phyloP scores from a whole-genome alignment of 1,140 invertebrate species.

The Drosophila littoralis region DNA sequence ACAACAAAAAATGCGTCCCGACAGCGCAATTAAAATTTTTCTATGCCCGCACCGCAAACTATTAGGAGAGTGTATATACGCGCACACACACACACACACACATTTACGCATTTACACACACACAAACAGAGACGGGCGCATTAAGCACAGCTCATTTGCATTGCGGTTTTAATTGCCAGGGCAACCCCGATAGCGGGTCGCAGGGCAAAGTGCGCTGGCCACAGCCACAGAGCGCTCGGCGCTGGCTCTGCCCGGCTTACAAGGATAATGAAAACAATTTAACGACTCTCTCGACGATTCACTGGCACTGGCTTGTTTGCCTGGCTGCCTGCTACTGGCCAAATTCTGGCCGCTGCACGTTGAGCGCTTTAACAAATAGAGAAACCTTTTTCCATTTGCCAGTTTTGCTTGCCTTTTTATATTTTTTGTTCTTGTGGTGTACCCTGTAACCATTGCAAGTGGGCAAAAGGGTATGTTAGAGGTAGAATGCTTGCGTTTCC shows the following conservation, averaged over 20 bases:
- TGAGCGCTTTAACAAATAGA: conserved; percentile 72
- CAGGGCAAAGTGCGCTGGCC: conserved; percentile 23
- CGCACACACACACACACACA: conserved; percentile 27
- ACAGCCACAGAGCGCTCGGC: conserved; percentile 17
- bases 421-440: background rate
- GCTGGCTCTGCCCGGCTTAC: conserved; percentile 60
- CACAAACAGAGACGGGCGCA: conserved; percentile 41
- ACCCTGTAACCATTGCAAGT: no score
- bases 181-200: conserved; percentile 3
- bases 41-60: conserved; percentile 54
- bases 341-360: conserved; percentile 28
- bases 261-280: conserved; percentile 83
- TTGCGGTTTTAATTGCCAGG: conserved; percentile 79
- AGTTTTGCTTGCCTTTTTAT: background rate
- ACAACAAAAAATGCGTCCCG: conserved; percentile 52
- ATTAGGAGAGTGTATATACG: conserved; percentile 37
- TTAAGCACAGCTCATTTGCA: conserved; percentile 81
- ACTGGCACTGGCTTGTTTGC: conserved; percentile 3
- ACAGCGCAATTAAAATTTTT: conserved; percentile 73
- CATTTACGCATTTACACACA: conserved; percentile 29
- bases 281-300: conserved; percentile 80
- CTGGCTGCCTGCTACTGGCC: no score
- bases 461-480: no score
- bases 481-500: background rate
- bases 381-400: conserved; percentile 70